These are phyloP conservation scores for Willowsia nigromaculata DNA, from an alignment of 2,888 invertebrate genomes.

Conservation along the genomic window DNA sequence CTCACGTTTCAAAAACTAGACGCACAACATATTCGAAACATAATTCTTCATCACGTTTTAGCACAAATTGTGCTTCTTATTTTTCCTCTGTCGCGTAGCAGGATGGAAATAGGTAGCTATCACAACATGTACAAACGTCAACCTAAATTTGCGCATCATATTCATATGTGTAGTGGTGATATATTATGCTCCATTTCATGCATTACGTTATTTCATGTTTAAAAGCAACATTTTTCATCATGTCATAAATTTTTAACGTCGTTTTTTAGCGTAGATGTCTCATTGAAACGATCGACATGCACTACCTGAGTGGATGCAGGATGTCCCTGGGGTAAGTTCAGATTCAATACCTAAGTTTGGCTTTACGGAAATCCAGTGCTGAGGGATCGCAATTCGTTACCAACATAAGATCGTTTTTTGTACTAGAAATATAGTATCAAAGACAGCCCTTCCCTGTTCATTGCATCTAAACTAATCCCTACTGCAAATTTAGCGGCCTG, in stretches of 20 bases:
- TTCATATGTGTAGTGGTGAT: too few species aligned
- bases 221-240: slow-evolving; percentile 13
- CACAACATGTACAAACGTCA: too few species aligned
- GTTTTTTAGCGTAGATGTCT: background rate
- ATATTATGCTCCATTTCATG: too few species aligned
- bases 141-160: too few species aligned
- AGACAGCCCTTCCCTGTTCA: background rate
- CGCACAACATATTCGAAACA: background rate
- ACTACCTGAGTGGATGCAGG: background rate
- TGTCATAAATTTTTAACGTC: background rate
- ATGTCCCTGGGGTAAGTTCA: slow-evolving; percentile 11
- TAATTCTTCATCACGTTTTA: background rate
- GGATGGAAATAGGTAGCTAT: too few species aligned
- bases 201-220: background rate
- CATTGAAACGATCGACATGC: background rate
- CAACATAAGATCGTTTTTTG: background rate
- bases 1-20: background rate
- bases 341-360: slow-evolving; percentile 6
- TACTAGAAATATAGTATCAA: background rate
- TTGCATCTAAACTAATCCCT: background rate
- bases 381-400: background rate
- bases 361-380: background rate
- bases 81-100: background rate
- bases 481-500: background rate
- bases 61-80: background rate